These are phyloP conservation scores for Gorsachius magnificus DNA, from an alignment of 2,797 vertebrate genomes.

Conservation along the genomic window DNA sequence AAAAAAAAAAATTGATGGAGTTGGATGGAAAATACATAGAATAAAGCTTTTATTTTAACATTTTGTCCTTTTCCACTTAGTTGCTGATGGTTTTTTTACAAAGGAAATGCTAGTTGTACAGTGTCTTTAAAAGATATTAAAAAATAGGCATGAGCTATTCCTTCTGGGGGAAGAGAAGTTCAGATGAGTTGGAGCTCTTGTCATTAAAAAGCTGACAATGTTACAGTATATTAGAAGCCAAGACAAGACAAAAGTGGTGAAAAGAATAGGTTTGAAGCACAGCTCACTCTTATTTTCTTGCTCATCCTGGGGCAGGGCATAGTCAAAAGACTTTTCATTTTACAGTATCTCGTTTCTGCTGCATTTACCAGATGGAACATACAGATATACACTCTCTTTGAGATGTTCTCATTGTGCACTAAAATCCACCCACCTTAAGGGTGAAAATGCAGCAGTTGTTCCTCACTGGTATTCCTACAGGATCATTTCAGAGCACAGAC, in stretches of 20 bases:
- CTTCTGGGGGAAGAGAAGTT: not conserved
- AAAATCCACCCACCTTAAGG: not conserved
- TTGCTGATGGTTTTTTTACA: not conserved
- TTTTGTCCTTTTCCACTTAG: not conserved
- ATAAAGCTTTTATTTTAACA: not conserved
- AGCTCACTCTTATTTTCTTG: not conserved
- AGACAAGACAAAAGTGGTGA: not conserved
- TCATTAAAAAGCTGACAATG: not conserved
- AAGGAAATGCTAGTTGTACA: not conserved
- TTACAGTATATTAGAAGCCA: not conserved
- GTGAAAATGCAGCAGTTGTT: constrained; percentile 14
- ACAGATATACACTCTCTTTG: not conserved
- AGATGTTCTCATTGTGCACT: not conserved
- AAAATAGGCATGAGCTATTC: not conserved
- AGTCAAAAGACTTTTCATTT: not conserved
- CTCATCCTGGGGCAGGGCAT: not conserved
- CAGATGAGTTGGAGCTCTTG: not conserved
- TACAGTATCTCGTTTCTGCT: not conserved
- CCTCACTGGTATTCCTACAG: not conserved
- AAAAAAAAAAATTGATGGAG: not conserved
- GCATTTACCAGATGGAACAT: constrained; percentile 8
- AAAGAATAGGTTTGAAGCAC: not conserved
- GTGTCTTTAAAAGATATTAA: not conserved
- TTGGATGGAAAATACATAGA: not conserved
- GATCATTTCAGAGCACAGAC: not conserved